Conservation (phyloP, 2,888 invertebrate genomes). For the Brachylomia viminalis region DNA sequence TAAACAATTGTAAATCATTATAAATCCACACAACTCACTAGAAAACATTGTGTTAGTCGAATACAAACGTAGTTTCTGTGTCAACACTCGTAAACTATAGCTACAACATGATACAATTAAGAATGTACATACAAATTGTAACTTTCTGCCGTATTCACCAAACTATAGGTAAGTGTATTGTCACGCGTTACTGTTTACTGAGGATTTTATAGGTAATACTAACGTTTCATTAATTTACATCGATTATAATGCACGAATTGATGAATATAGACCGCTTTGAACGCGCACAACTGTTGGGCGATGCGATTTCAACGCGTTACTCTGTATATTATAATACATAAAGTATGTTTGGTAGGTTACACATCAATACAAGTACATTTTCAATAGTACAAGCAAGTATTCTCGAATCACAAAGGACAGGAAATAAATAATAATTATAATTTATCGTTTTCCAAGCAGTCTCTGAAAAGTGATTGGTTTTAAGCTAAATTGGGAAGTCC, state of each 20-base stretch:
- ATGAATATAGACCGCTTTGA: constrained; percentile 42
- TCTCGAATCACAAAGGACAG: constrained; percentile 24
- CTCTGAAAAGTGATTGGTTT: constrained; percentile 43
- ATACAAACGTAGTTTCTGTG: constrained; percentile 78
- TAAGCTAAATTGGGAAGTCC: constrained; percentile 22
- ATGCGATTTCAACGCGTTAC: constrained; percentile 37
- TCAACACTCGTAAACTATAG: constrained; percentile 81
- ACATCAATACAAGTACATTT: too few species aligned
- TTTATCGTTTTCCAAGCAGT: constrained; percentile 45
- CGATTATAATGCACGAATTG: constrained; percentile 62
- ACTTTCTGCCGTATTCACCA: constrained; percentile 90
- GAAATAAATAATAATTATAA: constrained; percentile 29
- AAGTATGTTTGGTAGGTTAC: constrained; percentile 41
- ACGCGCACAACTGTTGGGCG: constrained; percentile 17
- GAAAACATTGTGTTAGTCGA: constrained; percentile 75
- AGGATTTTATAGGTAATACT: constrained; percentile 81
- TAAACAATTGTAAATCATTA: constrained; percentile 85
- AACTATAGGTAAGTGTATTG: constrained; percentile 89
- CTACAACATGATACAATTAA: constrained; percentile 79
- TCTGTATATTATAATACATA: constrained; percentile 44
- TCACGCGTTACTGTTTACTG: constrained; percentile 87
- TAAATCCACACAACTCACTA: constrained; percentile 82
- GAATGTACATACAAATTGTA: constrained; percentile 81
- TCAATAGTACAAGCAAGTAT: constrained; percentile 49
- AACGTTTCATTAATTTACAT: constrained; percentile 77